Base-by-base conservation (phyloP, 2,113 vertebrate genomes). In the Pseudopipra pipra region DNA sequence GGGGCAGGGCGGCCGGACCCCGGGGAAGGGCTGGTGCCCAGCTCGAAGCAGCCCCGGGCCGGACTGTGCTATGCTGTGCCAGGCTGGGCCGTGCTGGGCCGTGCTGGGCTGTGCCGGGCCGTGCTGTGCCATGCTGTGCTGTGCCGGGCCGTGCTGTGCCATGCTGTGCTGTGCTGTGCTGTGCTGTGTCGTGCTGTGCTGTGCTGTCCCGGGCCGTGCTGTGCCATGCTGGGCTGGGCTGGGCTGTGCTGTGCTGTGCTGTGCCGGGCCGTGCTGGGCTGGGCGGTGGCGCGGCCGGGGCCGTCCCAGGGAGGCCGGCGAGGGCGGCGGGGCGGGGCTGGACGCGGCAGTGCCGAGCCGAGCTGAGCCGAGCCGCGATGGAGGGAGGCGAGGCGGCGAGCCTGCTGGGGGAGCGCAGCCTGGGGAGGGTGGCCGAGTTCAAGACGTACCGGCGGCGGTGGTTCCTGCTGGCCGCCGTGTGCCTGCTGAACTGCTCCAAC, bases 401-500 rank as follows among this genome's bases (percentile, higher is more conserved):
- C 21, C 8, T 94, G 47, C 46, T 95, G 5, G 51, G 46, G 43
- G 76, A 86, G 46, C 8, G 33, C 7, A 46, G 15, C 20, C 47
- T 35, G 80, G 59, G 22, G 24, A 75, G 23, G 7, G 87, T n/a
- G 37, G 20, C 46, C 5, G 47, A 9, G 4, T 97, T 98, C 81
- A 98, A 93, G 84, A 65, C 97, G 3, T 99, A 99, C 91, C 96
- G 92, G 87, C 98, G 98, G 90, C 98, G 99, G 65, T 99, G 99
- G 99, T 90, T 99, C 35, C 95, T 99, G 25, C 95, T 99, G 93
- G 86, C 97, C 13, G 95, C 98, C 14, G 79, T 99, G 47, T 98
- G 98, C 74, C 77, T 99, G 70, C 85, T 99, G 6, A 99, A 98
- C 98, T 98, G 98, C 93, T 99, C 98, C 88, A 99, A 99, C 75